Percentiles rank a stretch among this genome's conserved stretches.
Evolutionary conservation across 2,113 vertebrate genomes (phyloP).

Genomic region (Pterocles burchelli): DNA sequence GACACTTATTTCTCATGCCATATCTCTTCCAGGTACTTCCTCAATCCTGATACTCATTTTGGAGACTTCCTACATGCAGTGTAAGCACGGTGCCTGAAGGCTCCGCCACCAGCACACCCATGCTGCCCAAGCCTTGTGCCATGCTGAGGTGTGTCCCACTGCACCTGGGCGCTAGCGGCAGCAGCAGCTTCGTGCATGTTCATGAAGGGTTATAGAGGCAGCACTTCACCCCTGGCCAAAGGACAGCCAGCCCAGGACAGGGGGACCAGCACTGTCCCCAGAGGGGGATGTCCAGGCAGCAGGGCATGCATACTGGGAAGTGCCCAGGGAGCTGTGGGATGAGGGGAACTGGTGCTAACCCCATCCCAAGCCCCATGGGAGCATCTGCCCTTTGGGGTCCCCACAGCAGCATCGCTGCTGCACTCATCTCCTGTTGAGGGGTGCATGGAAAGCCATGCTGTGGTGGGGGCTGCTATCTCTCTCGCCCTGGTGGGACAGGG

Average conservation of each 20-base stretch:
- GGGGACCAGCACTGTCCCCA: background rate
- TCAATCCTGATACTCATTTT: background rate
- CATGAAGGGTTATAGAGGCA: background rate
- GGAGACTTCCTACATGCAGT: background rate
- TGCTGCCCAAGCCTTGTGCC: background rate
- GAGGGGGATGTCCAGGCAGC: background rate
- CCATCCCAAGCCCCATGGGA: background rate
- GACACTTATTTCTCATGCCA: background rate
- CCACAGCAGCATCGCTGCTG: background rate
- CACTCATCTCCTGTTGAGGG: background rate
- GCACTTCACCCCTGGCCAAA: background rate
- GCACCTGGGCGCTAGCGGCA: background rate
- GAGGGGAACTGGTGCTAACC: background rate
- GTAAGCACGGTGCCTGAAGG: rapidly evolving
- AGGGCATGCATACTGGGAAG: background rate
- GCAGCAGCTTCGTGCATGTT: background rate
- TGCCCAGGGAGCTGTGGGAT: background rate
- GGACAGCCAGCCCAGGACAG: background rate
- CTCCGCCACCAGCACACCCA: background rate
- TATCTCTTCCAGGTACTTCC: background rate
- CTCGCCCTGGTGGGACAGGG: background rate
- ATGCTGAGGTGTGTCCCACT: background rate
- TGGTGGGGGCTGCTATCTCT: background rate
- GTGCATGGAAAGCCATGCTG: background rate
- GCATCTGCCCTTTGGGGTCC: background rate